These are phyloP conservation scores for Oryzias javanicus DNA, from an alignment of 2,113 vertebrate species.

Conservation along the genomic window DNA sequence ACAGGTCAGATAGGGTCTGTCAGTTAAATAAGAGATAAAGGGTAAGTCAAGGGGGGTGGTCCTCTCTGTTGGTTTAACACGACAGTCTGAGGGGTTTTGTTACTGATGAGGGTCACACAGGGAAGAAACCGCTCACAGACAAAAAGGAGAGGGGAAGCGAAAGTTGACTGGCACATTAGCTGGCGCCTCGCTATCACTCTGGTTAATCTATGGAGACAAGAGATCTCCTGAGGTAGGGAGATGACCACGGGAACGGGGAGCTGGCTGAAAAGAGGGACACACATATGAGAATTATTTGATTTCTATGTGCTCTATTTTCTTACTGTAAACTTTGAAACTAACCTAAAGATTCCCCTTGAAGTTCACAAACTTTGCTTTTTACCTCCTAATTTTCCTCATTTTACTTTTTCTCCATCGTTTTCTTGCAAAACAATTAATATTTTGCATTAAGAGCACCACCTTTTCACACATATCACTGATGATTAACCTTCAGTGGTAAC, in stretches of 20 bases:
- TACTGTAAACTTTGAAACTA: constrained; percentile 7
- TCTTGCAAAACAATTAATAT: constrained; percentile 65
- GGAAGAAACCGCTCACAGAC: constrained; percentile 57
- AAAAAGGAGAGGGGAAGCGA: constrained; percentile 48
- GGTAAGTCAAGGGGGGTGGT: constrained; percentile 52
- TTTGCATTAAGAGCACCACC: constrained; percentile 74
- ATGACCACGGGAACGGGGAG: constrained; percentile 57
- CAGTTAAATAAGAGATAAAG: constrained; percentile 81
- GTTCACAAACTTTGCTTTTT: constrained; percentile 9
- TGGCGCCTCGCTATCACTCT: constrained; percentile 67
- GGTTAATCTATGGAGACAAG: constrained; percentile 79
- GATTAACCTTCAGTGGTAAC: constrained; percentile 74
- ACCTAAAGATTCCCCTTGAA: not conserved
- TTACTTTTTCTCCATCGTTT: constrained; percentile 49
- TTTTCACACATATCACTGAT: constrained; percentile 74
- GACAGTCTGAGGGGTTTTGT: constrained; percentile 64
- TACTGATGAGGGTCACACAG: constrained; percentile 68
- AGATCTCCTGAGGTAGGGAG: constrained; percentile 75
- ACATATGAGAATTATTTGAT: constrained; percentile 48
- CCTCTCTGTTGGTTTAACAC: constrained; percentile 54
- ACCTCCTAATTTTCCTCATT: constrained; percentile 43
- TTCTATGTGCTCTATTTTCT: constrained; percentile 6
- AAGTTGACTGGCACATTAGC: constrained; percentile 79
- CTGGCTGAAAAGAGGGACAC: constrained; percentile 18
- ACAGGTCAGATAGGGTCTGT: constrained; percentile 75